Evolutionary conservation across 2,888 invertebrate species (phyloP).

Genomic region (Chirona hameri): DNA sequence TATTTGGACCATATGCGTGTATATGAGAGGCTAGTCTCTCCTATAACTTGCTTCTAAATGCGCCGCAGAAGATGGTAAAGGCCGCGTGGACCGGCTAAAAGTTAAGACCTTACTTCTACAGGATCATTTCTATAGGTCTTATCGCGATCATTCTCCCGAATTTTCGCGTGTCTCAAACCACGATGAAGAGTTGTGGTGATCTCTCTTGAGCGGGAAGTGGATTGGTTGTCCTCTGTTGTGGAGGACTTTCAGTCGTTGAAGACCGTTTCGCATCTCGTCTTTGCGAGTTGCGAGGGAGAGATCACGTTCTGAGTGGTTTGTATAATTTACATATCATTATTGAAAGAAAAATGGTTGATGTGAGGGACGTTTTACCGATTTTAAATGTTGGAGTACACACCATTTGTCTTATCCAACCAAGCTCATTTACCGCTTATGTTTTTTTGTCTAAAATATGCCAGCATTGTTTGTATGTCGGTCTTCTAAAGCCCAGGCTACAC

Average conservation of each 20-base stretch:
- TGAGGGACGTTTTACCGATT: too few relatives aligned
- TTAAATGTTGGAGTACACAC: too few relatives aligned
- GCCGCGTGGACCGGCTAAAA: too few relatives aligned
- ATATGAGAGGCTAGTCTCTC: background rate
- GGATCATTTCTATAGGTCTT: slow-evolving; percentile 13
- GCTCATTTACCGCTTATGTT: too few relatives aligned
- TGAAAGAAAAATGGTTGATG: too few relatives aligned
- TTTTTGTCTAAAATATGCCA: too few relatives aligned
- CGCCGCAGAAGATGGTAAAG: too few relatives aligned
- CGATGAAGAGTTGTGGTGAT: background rate
- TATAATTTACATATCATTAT: background rate
- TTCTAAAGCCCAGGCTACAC: too few relatives aligned
- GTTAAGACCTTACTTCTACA: background rate
- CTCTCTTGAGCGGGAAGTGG: slow-evolving; percentile 1
- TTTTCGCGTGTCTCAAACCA: slow-evolving; percentile 23
- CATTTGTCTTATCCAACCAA: too few relatives aligned
- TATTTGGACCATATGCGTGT: background rate
- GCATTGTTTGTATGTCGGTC: too few relatives aligned
- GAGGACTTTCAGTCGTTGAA: background rate
- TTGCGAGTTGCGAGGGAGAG: background rate
- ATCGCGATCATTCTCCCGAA: slow-evolving; percentile 3
- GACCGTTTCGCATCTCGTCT: background rate
- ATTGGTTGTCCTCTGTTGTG: background rate
- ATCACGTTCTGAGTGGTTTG: slow-evolving; percentile 7
- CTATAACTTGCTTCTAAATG: too few relatives aligned